phyloP scores from a whole-genome alignment of 1,140 invertebrate genomes.

The Myzus persicae region DNA sequence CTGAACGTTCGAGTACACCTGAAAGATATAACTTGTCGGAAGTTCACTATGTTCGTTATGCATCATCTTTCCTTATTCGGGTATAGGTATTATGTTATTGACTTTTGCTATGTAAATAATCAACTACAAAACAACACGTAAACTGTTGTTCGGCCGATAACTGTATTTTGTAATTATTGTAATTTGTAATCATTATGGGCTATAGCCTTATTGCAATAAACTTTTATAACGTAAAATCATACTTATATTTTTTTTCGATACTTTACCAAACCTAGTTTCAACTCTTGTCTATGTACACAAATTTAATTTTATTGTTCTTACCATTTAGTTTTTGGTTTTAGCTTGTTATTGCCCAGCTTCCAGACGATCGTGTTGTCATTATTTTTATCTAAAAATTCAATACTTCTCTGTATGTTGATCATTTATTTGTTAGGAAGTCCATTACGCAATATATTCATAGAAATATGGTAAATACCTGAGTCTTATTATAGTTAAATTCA shows the following conservation, averaged over 20 bases:
- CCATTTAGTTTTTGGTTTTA: not conserved
- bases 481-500: not conserved
- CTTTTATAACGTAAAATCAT: not conserved
- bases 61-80: not conserved
- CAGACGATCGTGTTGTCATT: not conserved
- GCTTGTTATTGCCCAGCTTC: not conserved
- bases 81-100: not conserved
- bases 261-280: not conserved
- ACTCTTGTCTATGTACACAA: not conserved
- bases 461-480: no score
- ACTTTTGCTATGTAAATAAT: not conserved
- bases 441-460: not conserved
- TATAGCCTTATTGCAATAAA: not conserved
- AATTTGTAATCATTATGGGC: not conserved
- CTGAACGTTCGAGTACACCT: not conserved
- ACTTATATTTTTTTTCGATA: not conserved
- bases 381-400: not conserved
- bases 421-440: no score
- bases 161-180: no score
- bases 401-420: not conserved
- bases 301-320: not conserved
- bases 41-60: not conserved
- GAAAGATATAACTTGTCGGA: not conserved
- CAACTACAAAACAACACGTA: not conserved
- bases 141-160: not conserved